Evolutionary conservation across 2,888 invertebrate species (phyloP), one percentile per base, ranked within the genome.

Genomic region (Yponomeuta sedellus): DNA sequence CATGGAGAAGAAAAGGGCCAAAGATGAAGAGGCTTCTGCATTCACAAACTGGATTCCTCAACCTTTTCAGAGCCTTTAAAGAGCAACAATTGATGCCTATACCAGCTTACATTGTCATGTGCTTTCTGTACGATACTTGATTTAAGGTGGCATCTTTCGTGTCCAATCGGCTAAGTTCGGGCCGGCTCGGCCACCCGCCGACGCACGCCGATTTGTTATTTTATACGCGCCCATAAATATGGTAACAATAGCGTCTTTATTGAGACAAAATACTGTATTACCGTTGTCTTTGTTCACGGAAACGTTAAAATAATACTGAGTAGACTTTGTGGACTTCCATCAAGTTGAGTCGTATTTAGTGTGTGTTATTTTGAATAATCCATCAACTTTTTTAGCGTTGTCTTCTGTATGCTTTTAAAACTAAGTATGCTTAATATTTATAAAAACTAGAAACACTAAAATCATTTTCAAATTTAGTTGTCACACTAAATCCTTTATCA

Each of bases 191-290:
- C 44, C 44, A 16, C 44, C 44, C 44, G 44, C 44, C 44, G 44
- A 52, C 44, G 44, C 44, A 52, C 16, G 59, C 59, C 59, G 22
- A 59, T 59, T 25, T 59, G 59, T 59, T 59, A 59, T 59, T 59
- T 52, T 59, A 20, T 59, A 59, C 59, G 20, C n/a, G 59, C 59
- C 22, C 59, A 59, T 59, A 59, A 59, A 59, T 59, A 59, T 25
- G 20, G 22, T 20, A 25, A 59, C 59, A 20, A 59, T 59, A 25
- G 20, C 25, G 25, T 59, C 25, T 59, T 25, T 59, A 59, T 59
- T 59, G 59, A 59, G 59, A 59, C 59, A 59, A 59, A 59, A 20
- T 11, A 59, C 59, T 25, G 59, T 20, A 20, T 59, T 52, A 52
- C 44, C 44, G 44, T 12, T 12, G 16, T 52, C 44, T 52, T 52